Base-by-base conservation (phyloP, 2,113 vertebrate species). In the Polyodon spathula region DNA sequence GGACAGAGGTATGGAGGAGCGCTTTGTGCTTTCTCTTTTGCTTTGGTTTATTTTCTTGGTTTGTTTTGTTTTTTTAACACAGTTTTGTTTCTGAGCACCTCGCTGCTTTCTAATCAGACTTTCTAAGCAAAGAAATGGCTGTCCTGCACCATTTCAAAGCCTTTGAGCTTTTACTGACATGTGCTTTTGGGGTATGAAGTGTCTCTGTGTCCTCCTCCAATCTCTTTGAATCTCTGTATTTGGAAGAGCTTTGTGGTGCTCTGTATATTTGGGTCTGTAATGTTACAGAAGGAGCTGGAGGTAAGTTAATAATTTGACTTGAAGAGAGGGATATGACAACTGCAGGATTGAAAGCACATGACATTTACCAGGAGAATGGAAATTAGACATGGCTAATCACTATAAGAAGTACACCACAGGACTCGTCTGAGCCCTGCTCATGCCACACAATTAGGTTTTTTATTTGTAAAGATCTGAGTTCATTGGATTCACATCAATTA, bases 1-100 rank as follows among this genome's bases (percentile, higher is more conserved):
- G 68, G 93, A 94, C 68, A 95, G 89, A 83, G 94, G 94, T 96
- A 77, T 72, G 1, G n/a, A n/a, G 1, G 8, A 1, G 12, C n/a
- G 40, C 11, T 11, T 54, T n/a, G n/a, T n/a, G n/a, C n/a, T n/a
- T n/a, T n/a, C n/a, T n/a, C n/a, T n/a, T n/a, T n/a, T n/a, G n/a
- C 14, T 15, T 46, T 9, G 44, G 48, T 44, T 11, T 61, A 6
- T 44, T 37, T 39, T 10, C 40, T 40, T 39, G 10, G 8, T n/a
- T n/a, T n/a, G n/a, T n/a, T n/a, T 14, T 8, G 4, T 4, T 50
- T 10, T 50, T 50, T 5, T 48, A 12, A 12, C 46, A 48, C n/a
- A 12, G n/a, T n/a, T n/a, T n/a, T n/a, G n/a, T n/a, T n/a, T n/a
- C n/a, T n/a, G 11, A 11, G 46, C 46, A 50, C n/a, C n/a, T 50